phyloP scores from a whole-genome alignment of 1,140 invertebrate species.

The Tetragnatha versicolor region DNA sequence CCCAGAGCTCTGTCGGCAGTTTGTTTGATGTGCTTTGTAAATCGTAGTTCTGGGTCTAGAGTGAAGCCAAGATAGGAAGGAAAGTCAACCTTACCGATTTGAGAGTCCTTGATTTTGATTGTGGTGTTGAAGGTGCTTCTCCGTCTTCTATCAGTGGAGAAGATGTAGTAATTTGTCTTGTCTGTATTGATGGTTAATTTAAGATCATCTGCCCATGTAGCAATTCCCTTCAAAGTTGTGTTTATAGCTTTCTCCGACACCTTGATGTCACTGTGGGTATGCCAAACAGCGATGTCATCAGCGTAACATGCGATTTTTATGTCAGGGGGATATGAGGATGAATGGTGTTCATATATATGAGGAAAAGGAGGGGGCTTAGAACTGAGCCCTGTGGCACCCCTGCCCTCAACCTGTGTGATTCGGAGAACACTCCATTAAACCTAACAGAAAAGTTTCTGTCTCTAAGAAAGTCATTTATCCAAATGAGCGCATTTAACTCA shows the following conservation, averaged over 20 bases:
- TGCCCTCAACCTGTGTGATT: conserved; percentile 2
- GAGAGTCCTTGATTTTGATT: background rate
- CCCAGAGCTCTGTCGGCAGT: background rate
- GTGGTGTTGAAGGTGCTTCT: background rate
- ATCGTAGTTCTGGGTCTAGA: background rate
- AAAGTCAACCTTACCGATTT: background rate
- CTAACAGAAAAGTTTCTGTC: conserved; percentile 4
- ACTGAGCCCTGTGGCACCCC: background rate
- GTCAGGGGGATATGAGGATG: background rate
- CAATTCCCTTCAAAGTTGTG: background rate
- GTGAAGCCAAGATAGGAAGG: background rate
- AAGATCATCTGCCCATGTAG: conserved; percentile 16
- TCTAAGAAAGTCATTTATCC: background rate
- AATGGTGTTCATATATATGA: conserved; percentile 6
- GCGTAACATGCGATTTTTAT: conserved; percentile 5
- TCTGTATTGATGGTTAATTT: background rate
- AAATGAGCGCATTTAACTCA: background rate
- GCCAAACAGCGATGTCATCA: background rate
- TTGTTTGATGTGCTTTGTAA: background rate
- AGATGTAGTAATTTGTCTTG: conserved; percentile 8
- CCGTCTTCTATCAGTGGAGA: background rate
- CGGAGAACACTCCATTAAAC: background rate
- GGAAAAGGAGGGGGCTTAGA: background rate
- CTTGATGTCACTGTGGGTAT: background rate
- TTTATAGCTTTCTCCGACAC: background rate